Evolutionary conservation across 2,113 vertebrate genomes (phyloP).

Genomic region (Scatophagus argus): DNA sequence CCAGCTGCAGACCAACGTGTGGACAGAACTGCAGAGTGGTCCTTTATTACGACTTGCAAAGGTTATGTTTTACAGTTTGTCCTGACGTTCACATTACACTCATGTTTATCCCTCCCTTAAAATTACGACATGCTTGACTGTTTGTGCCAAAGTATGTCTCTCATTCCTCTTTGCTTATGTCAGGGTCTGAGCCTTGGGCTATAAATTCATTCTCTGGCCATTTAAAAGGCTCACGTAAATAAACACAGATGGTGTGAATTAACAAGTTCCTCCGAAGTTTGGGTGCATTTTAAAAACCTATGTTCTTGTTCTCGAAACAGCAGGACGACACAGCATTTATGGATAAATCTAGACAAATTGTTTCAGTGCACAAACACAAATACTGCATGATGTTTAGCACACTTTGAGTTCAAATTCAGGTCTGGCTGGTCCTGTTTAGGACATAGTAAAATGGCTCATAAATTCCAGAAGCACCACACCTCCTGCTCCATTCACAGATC

Average conservation of each 20-base stretch:
- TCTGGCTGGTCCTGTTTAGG: constrained; percentile 22
- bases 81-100: background rate
- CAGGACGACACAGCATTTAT: background rate
- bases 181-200: constrained; percentile 48
- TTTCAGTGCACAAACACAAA: background rate
- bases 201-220: constrained; percentile 12
- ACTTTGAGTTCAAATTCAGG: background rate
- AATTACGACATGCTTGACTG: constrained; percentile 27
- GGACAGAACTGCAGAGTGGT: background rate
- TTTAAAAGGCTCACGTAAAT: constrained; percentile 21
- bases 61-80: constrained; percentile 7
- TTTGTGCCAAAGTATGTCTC: constrained; percentile 60
- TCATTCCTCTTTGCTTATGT: constrained; percentile 71
- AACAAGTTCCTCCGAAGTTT: background rate
- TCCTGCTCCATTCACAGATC: constrained; percentile 22
- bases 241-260: constrained; percentile 35
- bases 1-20: background rate
- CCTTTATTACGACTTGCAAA: background rate
- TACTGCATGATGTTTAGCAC: background rate
- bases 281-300: background rate
- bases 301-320: constrained; percentile 1
- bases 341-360: background rate
- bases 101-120: background rate
- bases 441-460: constrained; percentile 59
- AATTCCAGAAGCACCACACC: constrained; percentile 55